Evolutionary conservation across 2,888 invertebrate species (phyloP), one percentile per base, ranked within the genome.

Genomic region (Hypena proboscidalis): DNA sequence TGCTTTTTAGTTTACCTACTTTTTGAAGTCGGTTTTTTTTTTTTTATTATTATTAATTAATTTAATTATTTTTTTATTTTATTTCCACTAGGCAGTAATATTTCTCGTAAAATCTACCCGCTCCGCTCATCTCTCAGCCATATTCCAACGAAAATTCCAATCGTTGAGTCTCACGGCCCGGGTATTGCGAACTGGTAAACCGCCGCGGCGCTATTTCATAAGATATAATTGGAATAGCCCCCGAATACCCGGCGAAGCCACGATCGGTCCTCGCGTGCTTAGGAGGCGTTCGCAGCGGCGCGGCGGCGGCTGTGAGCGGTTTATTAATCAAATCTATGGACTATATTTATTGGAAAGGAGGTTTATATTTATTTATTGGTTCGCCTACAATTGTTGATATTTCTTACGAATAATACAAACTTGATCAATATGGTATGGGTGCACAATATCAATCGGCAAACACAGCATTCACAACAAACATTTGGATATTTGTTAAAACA

Each of bases 181-280:
- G 79, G 84, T 85, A 78, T 83, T 83, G 80, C 79, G 82, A 77
- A 77, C 68, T 72, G 77, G 80, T 78, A 80, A 77, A 81, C 74
- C 83, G 77, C 71, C 77, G 49, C 39, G 48, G 30, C 63, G 85
- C 83, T 88, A 88, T 89, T 87, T 87, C 89, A 89, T 89, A 87
- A 88, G 85, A 75, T 85, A 88, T 89, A 85, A 89, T 87, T 88
- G 88, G 64, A 88, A 89, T 89, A 81, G 85, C 87, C 80, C 78
- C 75, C 71, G 68, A 71, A 79, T 76, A 77, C 75, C 50, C 47
- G 45, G 48, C 45, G 56, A 31, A 32, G 53, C 36, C 57, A 35
- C 45, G n/a, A n/a, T n/a, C n/a, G n/a, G n/a, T n/a, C 60, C 51
- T 30, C 31, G 39, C 34, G 44, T 26, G 19, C 29, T 54, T 19